Conservation (phyloP, 2,888 invertebrate species). For the Drymonia ruficornis region DNA sequence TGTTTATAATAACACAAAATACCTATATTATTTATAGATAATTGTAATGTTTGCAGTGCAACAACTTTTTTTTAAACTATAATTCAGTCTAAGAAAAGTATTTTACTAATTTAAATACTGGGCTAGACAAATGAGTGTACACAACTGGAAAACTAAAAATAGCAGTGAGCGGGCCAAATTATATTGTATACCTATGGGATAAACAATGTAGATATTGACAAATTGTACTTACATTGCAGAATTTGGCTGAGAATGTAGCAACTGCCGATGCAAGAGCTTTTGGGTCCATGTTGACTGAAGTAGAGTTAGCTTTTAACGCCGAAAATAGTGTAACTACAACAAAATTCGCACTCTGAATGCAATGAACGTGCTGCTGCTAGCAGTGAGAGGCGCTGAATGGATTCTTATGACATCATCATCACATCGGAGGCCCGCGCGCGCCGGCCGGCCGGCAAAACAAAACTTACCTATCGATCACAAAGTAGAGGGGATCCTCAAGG, state of each 20-base stretch:
- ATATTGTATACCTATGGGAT: neutral
- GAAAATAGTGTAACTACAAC: constrained; percentile 55
- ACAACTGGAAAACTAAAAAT: too few relatives aligned
- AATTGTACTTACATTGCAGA: constrained; percentile 77
- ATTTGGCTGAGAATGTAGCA: constrained; percentile 72
- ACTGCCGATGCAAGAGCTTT: constrained; percentile 66
- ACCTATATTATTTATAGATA: too few relatives aligned
- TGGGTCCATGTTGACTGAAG: constrained; percentile 59
- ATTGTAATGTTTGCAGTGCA: too few relatives aligned
- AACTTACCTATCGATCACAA: constrained; percentile 4
- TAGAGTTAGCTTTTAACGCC: constrained; percentile 39
- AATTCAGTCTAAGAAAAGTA: too few relatives aligned
- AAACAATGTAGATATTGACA: neutral
- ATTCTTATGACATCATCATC: constrained; percentile 14
- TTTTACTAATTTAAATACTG: too few relatives aligned
- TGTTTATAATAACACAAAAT: too few relatives aligned
- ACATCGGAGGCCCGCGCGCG: constrained; percentile 12
- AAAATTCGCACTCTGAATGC: constrained; percentile 20
- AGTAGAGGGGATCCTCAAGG: constrained; percentile 15
- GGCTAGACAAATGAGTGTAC: too few relatives aligned
- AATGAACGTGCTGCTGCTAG: constrained; percentile 5
- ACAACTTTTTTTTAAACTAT: too few relatives aligned
- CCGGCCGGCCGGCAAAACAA: constrained; percentile 3
- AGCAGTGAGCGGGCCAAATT: neutral
- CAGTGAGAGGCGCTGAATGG: constrained; percentile 6